Evolutionary conservation across 2,888 invertebrate species (phyloP), one percentile per base, ranked within the genome.

Genomic region (Eupithecia subumbrata): DNA sequence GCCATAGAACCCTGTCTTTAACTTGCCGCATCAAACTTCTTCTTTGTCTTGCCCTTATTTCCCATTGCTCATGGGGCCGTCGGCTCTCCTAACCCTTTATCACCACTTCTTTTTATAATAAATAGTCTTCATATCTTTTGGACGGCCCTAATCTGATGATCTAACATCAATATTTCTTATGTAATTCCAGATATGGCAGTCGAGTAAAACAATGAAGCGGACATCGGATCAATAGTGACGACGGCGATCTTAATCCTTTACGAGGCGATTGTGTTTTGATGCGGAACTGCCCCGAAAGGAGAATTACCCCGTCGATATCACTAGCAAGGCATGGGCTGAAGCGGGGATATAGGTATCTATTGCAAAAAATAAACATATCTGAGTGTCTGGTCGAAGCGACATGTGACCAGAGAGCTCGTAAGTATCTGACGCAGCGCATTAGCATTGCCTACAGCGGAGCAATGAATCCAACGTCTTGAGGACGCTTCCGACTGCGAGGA

Each of bases 251-350:
- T 91, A 92, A 92, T 91, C 91, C 89, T 83, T 84, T 82, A 82
- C 83, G 85, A 81, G 83, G 81, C 90, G 86, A 92, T 91, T 90
- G 92, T 91, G 87, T 91, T 91, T 89, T 92, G 92, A 92, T 90
- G 90, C 87, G 86, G 86, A 87, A 85, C 84, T 82, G 60, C 82
- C 79, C 77, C 83, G 82, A 83, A 83, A 86, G 84, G 82, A 83
- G 81, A 80, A 74, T 74, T 74, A 72, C 69, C 69, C 69, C 69
- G 71, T 66, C 40, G 69, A 66, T 48, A 63, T 52, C 37, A 69
- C 12, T 73, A 64, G 4, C 75, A 80, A 84, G 79, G 14, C 11
- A 69, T 43, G 71, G 74, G 80, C 69, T 64, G 67, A 76, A 81
- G 82, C 80, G 82, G 52, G 30, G 18, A 9, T 9, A n/a, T n/a